Conservation (phyloP, 2,113 vertebrate species). For the Heterochromis multidens region DNA sequence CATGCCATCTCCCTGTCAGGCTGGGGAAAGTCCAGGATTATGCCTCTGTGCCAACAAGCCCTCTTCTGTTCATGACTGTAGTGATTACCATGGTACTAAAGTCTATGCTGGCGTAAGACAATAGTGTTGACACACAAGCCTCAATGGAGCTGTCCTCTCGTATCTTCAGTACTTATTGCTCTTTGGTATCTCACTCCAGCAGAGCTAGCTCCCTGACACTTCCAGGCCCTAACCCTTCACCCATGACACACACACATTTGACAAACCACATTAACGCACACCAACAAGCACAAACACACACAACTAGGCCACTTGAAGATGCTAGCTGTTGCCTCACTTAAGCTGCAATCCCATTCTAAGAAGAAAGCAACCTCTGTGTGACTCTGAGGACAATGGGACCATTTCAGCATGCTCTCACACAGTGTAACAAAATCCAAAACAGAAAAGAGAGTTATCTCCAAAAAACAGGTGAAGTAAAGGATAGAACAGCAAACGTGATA, state of each 20-base stretch:
- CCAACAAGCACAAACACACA: not conserved
- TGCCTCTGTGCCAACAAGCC: conserved; percentile 60
- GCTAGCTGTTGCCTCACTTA: conserved; percentile 26
- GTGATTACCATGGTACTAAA: conserved; percentile 49
- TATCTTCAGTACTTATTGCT: conserved; percentile 47
- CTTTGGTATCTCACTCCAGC: conserved; percentile 58
- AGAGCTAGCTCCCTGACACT: conserved; percentile 48
- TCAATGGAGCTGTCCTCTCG: conserved; percentile 55
- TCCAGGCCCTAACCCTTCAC: conserved; percentile 42
- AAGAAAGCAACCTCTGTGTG: conserved; percentile 17
- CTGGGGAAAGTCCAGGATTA: conserved; percentile 66
- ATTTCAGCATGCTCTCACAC: not conserved
- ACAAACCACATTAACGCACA: not conserved
- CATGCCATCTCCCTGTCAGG: conserved; percentile 62
- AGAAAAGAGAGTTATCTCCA: conserved; percentile 1
- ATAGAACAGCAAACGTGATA: conserved; percentile 2
- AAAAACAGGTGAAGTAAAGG: not conserved
- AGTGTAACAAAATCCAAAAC: conserved; percentile 1
- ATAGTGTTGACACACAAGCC: conserved; percentile 45
- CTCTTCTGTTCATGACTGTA: conserved; percentile 49
- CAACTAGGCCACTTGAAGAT: conserved; percentile 19
- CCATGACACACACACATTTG: conserved; percentile 19
- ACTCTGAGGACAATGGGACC: conserved; percentile 20
- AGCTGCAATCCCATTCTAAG: conserved; percentile 19
- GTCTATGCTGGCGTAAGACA: conserved; percentile 49